Evolutionary conservation across 2,797 vertebrate species (phyloP).

Genomic region (Gallinago nigripennis): DNA sequence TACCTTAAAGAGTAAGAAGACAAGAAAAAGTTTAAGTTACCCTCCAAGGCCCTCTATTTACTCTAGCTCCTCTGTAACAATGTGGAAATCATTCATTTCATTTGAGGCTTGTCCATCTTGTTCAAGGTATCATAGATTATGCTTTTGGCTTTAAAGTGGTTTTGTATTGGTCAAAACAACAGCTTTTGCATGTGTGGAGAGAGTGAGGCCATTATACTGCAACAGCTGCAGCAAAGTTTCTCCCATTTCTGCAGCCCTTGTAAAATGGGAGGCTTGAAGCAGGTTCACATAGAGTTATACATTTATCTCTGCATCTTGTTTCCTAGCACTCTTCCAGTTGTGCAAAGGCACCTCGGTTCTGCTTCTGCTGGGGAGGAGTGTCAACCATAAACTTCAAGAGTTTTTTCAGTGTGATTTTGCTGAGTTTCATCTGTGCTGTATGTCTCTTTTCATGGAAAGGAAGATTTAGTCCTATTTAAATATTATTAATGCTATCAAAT

Average conservation of each 20-base stretch:
- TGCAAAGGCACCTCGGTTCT: background rate
- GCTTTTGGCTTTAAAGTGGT: background rate
- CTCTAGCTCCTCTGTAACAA: background rate
- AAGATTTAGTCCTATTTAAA: background rate
- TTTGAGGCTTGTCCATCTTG: background rate
- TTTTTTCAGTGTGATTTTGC: background rate
- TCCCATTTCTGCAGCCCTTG: background rate
- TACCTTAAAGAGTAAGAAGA: no score
- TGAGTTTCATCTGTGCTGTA: background rate
- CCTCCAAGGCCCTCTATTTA: no score
- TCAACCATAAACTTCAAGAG: background rate
- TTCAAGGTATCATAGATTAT: background rate
- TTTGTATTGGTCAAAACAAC: background rate
- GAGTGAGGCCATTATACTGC: background rate
- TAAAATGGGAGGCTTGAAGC: background rate
- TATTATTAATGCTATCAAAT: background rate
- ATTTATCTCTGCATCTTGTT: background rate
- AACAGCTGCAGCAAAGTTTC: background rate
- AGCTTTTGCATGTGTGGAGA: fast-evolving
- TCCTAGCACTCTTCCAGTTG: background rate
- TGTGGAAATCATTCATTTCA: background rate
- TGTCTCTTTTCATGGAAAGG: background rate
- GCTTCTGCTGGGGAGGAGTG: background rate
- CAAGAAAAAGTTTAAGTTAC: no score
- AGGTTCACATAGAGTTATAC: background rate